Percentiles rank a stretch among this genome's conserved stretches.
Conservation (phyloP, 2,888 invertebrate genomes). For the Chrysomela aeneicollis region DNA sequence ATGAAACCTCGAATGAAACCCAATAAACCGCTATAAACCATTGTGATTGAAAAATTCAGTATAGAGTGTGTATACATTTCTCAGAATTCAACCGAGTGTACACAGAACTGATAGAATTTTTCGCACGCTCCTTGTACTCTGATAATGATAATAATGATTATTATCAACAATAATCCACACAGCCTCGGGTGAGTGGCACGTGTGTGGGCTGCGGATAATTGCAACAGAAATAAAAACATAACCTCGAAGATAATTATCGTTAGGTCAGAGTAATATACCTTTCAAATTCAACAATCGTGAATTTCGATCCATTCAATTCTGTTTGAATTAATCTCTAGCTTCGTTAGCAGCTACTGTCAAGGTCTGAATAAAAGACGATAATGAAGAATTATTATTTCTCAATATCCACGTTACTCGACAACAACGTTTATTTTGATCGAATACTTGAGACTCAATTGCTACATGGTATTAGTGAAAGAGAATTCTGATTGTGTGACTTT, state of each 20-base stretch:
- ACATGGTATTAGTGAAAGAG: too few species aligned
- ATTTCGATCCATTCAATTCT: conserved; percentile 10
- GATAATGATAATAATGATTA: not conserved
- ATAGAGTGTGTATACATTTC: too few species aligned
- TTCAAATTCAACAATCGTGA: conserved; percentile 20
- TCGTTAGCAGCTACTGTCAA: conserved; percentile 4
- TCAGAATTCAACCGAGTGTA: too few species aligned
- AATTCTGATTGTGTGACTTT: too few species aligned
- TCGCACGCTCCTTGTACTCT: not conserved
- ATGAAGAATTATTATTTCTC: not conserved
- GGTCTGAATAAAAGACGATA: conserved; percentile 11
- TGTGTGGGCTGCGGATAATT: conserved; percentile 23
- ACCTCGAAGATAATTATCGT: conserved; percentile 32
- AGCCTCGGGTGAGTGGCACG: conserved; percentile 27
- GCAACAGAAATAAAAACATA: conserved; percentile 23
- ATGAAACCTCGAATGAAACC: too few species aligned
- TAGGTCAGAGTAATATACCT: conserved; percentile 26
- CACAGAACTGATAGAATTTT: not conserved
- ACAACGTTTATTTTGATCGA: too few species aligned
- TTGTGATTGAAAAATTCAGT: too few species aligned
- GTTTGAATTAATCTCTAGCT: conserved; percentile 12
- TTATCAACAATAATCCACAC: conserved; percentile 16
- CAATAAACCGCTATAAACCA: too few species aligned
- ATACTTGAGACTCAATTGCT: too few species aligned
- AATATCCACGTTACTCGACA: not conserved